Evolutionary conservation across 2,888 invertebrate species (phyloP).

Genomic region (Epirrhoe tristata): DNA sequence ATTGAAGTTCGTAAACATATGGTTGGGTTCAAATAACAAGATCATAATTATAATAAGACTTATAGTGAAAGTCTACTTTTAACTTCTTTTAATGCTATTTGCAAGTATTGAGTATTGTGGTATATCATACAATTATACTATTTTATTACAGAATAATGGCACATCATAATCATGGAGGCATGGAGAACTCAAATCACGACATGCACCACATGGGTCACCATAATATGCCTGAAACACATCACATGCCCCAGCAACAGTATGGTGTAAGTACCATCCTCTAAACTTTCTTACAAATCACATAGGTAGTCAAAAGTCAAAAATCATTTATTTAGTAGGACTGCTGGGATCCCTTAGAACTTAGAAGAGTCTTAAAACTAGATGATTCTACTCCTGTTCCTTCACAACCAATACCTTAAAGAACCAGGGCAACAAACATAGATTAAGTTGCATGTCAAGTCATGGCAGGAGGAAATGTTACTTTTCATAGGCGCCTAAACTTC

Average conservation of each 20-base stretch:
- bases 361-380: too few relatives aligned
- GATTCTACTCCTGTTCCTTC: too few relatives aligned
- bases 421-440: too few relatives aligned
- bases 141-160: conserved; percentile 28
- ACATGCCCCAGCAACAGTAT: conserved; percentile 17
- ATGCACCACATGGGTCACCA: conserved; percentile 18
- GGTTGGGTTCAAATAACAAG: too few relatives aligned
- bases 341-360: too few relatives aligned
- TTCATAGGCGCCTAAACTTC: too few relatives aligned
- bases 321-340: too few relatives aligned
- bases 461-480: too few relatives aligned
- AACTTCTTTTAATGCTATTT: background rate
- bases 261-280: conserved; percentile 3
- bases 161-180: conserved; percentile 19
- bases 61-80: too few relatives aligned
- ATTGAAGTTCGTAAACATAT: conserved; percentile 26
- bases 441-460: too few relatives aligned
- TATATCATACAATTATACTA: background rate
- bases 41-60: too few relatives aligned
- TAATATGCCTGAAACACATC: conserved; percentile 21
- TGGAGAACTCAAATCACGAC: conserved; percentile 9
- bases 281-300: background rate
- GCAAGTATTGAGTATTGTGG: background rate
- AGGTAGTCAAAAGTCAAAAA: background rate
- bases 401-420: too few relatives aligned